These are phyloP conservation scores for Micrasema minimum DNA, from an alignment of 1,140 invertebrate genomes.

Conservation along the genomic window DNA sequence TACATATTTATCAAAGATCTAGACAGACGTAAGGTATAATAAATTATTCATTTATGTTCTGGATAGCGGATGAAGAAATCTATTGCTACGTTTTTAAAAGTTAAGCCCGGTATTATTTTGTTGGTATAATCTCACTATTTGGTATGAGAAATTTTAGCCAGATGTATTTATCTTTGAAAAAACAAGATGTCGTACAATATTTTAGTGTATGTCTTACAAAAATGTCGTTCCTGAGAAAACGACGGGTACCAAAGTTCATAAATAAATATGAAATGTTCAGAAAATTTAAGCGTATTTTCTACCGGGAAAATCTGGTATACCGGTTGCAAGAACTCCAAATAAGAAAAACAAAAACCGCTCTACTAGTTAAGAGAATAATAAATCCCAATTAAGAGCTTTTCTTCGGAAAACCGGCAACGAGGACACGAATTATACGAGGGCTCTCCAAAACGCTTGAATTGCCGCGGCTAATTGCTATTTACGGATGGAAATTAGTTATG, in stretches of 20 bases:
- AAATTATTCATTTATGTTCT: background rate
- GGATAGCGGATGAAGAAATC: background rate
- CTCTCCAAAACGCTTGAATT: conserved; percentile 45
- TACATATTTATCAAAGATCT: background rate
- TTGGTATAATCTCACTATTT: too few relatives aligned
- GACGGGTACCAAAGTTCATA: too few relatives aligned
- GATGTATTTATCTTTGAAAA: too few relatives aligned
- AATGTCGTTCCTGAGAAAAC: too few relatives aligned
- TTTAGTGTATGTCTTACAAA: too few relatives aligned
- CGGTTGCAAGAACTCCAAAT: conserved; percentile 20
- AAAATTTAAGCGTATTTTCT: background rate
- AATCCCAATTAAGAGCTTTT: conserved; percentile 52
- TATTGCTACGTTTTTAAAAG: too few relatives aligned
- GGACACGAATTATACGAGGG: conserved; percentile 31
- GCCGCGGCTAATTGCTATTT: conserved; percentile 48
- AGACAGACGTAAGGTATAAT: background rate
- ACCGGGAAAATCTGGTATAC: background rate
- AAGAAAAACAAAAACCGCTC: conserved; percentile 30
- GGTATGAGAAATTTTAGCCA: too few relatives aligned
- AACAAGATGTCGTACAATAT: too few relatives aligned
- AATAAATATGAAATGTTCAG: too few relatives aligned
- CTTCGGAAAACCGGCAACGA: conserved; percentile 7
- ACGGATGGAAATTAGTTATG: conserved; percentile 47
- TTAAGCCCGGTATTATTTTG: too few relatives aligned
- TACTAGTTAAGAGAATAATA: conserved; percentile 47